Evolutionary conservation across 1,140 invertebrate species (phyloP).

Genomic region (Microplitis demolitor): DNA sequence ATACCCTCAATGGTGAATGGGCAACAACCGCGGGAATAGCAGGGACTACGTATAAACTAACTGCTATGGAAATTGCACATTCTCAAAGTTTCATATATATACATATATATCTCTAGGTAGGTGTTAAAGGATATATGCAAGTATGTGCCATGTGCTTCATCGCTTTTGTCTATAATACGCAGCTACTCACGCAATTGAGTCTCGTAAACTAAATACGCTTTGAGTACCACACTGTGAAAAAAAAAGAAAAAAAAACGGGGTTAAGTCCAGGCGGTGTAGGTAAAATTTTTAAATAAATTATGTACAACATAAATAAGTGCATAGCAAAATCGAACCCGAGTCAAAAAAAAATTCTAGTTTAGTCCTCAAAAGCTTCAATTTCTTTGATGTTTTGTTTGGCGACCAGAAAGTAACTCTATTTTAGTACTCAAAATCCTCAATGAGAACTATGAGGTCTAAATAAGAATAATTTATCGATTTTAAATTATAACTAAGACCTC

Average conservation of each 20-base stretch:
- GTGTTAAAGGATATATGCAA: background rate
- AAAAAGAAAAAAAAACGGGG: background rate
- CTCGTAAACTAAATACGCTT: conserved; percentile 8
- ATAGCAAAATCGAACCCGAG: no score
- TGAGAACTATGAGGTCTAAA: no score
- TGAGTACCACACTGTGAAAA: conserved; percentile 1
- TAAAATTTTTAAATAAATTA: no score
- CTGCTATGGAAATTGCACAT: conserved; percentile 23
- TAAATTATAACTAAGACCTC: no score
- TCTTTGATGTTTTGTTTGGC: no score
- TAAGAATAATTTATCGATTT: no score
- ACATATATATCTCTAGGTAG: background rate
- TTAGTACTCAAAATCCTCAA: no score
- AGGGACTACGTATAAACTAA: conserved; percentile 14
- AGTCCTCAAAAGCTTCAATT: no score
- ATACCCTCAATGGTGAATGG: conserved; percentile 21
- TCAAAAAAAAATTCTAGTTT: no score
- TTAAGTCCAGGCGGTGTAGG: no score
- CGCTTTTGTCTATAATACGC: conserved; percentile 9
- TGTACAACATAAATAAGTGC: no score
- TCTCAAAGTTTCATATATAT: background rate
- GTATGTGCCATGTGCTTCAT: conserved; percentile 21
- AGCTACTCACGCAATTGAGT: background rate
- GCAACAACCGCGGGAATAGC: conserved; percentile 22
- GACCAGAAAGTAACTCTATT: no score